Base-by-base conservation (phyloP, 2,888 invertebrate genomes). In the Omphaloscelis lunosa region DNA sequence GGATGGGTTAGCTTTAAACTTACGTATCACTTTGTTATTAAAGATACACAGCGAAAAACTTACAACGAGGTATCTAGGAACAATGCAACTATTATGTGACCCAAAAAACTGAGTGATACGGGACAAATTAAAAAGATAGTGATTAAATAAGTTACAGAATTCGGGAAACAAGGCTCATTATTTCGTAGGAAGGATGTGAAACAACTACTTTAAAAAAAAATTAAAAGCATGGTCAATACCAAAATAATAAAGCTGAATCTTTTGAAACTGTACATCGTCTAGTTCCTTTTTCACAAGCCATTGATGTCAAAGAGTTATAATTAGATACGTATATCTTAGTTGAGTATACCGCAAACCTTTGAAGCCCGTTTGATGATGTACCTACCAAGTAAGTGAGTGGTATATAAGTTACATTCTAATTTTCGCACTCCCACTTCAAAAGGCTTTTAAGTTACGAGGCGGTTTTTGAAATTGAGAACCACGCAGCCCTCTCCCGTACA, bases 1-100 rank as follows among this genome's bases (percentile, higher is more conserved):
- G 84, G 86, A 85, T 79, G 67, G 75, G 76, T 77, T 66, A 63
- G 72, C 59, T 82, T 83, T 70, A 67, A 85, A 76, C 61, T 76
- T 77, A 76, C 58, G 41, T 69, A 61, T 75, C 72, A 72, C 83
- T 82, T 84, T 73, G 84, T 83, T 79, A 83, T 86, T 73, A 86
- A 77, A 82, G 69, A 72, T 71, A 75, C 34, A 81, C 48, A 58
- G 12, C 17, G 34, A 73, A 82, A 74, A 81, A 84, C 23, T 27
- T 45, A 7, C 58, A 63, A 69, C n/a, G 3, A 23, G 48, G 56
- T 65, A 7, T 53, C n/a, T 6, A 41, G 27, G 34, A 71, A 61
- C 15, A 39, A 53, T 27, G 15, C 51, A 15, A n/a, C 9, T 41
- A 41, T n/a, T 29, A 17, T 11, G n/a, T 66, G 53, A 66, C 34